Base-by-base conservation (phyloP, 2,113 vertebrate genomes). In the Myxocyprinus asiaticus region DNA sequence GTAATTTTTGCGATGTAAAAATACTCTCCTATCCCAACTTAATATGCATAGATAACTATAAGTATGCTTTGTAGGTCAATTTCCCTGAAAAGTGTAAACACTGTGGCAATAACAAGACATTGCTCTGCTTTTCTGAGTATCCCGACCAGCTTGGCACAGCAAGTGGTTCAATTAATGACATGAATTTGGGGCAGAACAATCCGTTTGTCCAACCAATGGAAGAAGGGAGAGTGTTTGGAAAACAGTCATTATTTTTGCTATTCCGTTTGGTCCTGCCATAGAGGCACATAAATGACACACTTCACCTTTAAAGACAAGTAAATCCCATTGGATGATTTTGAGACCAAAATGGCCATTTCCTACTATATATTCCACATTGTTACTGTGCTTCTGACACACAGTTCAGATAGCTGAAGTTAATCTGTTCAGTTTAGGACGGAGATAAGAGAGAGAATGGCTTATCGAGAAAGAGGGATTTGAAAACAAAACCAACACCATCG, bases 401-500 rank as follows among this genome's bases (percentile, higher is more conserved):
- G 22, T 33, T 33, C 22, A 33, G 22, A 33, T 33, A 33, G 22
- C 22, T 33, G 22, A 33, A 59, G 42, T n/a, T 47, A 22, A 72
- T 12, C 7, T 6, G 2, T 65, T 65, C 10, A 50, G 9, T 22
- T 45, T 62, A 47, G 10, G 43, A 33, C 64, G 48, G 56, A 70
- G 73, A 70, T 45, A 50, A 78, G 64, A 83, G 80, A 70, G 84
- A 85, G 70, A 83, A 81, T 75, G 81, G 84, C 75, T 78, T 66
- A 66, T 44, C 51, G 68, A 82, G 76, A 53, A 66, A 78, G 42
- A 62, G 22, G 75, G 79, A 67, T 78, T 50, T 58, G 67, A 75
- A 82, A 67, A 80, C 69, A 85, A 75, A 85, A 71, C 69, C 81
- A 85, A 78, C 74, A 71, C 81, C 78, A 73, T 56, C 68, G 75